These are phyloP conservation scores for Rhizomys pruinosus DNA, from an alignment of 2,113 vertebrate species.

Conservation along the genomic window DNA sequence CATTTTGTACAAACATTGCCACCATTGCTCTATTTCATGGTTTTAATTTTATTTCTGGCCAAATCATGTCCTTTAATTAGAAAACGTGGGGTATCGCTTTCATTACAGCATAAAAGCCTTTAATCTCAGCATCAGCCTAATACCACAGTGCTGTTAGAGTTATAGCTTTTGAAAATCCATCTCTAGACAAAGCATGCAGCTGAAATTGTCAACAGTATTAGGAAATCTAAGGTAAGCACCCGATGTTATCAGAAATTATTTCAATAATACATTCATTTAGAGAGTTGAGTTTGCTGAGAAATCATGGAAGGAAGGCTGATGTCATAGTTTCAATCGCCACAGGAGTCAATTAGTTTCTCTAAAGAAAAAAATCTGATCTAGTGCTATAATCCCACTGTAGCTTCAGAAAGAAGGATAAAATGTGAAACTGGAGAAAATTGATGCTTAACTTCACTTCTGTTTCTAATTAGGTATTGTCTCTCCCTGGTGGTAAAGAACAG, in stretches of 20 bases:
- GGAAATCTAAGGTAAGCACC: constrained; percentile 7
- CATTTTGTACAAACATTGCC: constrained; percentile 7
- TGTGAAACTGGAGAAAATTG: not conserved
- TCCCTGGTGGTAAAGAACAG: not conserved
- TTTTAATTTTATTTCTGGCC: constrained; percentile 40
- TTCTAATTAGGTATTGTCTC: constrained; percentile 9
- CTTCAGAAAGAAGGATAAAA: not conserved
- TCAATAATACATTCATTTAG: not conserved
- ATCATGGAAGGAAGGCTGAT: not conserved
- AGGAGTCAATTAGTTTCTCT: not conserved
- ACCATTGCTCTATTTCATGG: not conserved
- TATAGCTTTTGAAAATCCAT: constrained; percentile 57
- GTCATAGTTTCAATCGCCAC: not conserved
- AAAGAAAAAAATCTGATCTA: not conserved
- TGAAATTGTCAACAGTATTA: constrained; percentile 43
- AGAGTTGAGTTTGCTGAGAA: constrained; percentile 9
- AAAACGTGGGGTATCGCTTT: not conserved
- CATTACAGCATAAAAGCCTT: constrained; percentile 38
- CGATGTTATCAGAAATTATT: not conserved
- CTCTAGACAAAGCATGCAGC: constrained; percentile 14
- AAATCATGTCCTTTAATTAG: constrained; percentile 34
- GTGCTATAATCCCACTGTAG: not conserved
- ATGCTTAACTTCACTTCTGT: constrained; percentile 37
- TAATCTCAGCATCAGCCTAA: not conserved
- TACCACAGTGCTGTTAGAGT: not conserved